These are phyloP conservation scores for Lasioglossum lativentre DNA, from an alignment of 2,888 invertebrate species.

Conservation along the genomic window DNA sequence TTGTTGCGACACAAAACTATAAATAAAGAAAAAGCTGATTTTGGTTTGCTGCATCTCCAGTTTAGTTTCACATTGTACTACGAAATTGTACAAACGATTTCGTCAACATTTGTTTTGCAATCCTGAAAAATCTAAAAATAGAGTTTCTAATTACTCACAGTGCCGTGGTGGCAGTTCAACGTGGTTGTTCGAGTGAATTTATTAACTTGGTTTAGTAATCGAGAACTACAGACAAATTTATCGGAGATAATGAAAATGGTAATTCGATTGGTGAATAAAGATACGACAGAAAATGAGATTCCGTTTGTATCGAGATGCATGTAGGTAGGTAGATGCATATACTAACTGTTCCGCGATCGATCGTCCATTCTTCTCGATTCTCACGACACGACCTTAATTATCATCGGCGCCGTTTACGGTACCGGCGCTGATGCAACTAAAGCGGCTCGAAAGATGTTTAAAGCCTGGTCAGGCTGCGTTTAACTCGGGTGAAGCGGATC, in stretches of 20 bases:
- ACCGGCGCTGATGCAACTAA: background rate
- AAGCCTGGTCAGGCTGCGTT: background rate
- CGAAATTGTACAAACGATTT: background rate
- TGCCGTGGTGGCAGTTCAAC: background rate
- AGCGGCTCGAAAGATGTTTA: background rate
- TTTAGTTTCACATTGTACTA: background rate
- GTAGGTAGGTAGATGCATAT: too few relatives aligned
- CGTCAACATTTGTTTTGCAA: background rate
- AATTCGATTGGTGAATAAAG: background rate
- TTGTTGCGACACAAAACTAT: too few relatives aligned
- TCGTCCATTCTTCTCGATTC: slow-evolving; percentile 19
- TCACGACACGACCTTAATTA: slow-evolving; percentile 19
- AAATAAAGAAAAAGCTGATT: too few relatives aligned
- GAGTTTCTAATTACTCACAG: background rate
- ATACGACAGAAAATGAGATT: background rate
- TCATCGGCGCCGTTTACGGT: background rate
- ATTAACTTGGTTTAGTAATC: background rate
- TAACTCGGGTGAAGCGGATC: background rate
- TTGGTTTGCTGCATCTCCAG: background rate
- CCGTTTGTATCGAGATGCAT: background rate
- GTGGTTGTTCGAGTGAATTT: background rate
- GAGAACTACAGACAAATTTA: background rate
- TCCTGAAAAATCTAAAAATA: background rate
- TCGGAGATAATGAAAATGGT: background rate
- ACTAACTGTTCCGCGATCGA: slow-evolving; percentile 19